These are phyloP conservation scores for Chelmon rostratus DNA, from an alignment of 2,797 vertebrate species.

Conservation along the genomic window DNA sequence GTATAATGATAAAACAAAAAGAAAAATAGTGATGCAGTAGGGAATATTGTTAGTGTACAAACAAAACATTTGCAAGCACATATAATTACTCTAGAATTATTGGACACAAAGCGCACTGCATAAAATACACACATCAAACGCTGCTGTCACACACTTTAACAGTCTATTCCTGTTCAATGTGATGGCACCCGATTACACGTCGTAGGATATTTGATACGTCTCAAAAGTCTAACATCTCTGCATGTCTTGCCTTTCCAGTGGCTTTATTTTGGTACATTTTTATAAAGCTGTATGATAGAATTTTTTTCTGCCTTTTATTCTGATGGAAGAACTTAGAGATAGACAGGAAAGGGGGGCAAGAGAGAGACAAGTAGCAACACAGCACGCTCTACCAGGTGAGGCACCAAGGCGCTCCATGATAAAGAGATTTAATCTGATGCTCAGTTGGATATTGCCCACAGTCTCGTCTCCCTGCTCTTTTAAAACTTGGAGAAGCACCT, in stretches of 20 bases:
- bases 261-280: slow-evolving; percentile 50
- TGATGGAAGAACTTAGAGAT: too few relatives aligned
- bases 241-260: slow-evolving; percentile 21
- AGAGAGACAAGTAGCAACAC: too few relatives aligned
- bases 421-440: slow-evolving; percentile 71
- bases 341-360: too few relatives aligned
- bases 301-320: slow-evolving; percentile 22
- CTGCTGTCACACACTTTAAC: background rate
- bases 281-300: slow-evolving; percentile 57
- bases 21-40: slow-evolving; percentile 7
- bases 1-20: slow-evolving; percentile 3
- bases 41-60: background rate
- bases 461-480: slow-evolving; percentile 19
- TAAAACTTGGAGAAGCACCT: slow-evolving; percentile 46
- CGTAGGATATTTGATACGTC: slow-evolving; percentile 9
- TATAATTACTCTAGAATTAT: slow-evolving; percentile 34
- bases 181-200: slow-evolving; percentile 11
- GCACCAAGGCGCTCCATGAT: slow-evolving; percentile 32
- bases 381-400: too few relatives aligned
- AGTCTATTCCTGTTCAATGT: background rate
- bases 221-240: too few relatives aligned
- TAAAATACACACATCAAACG: slow-evolving; percentile 2
- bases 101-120: background rate
- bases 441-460: slow-evolving; percentile 52
- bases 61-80: slow-evolving; percentile 11